Percentiles rank a stretch among this genome's conserved stretches.
Evolutionary conservation across 2,113 vertebrate genomes (phyloP).

Genomic region (Triplophysa tibetana): DNA sequence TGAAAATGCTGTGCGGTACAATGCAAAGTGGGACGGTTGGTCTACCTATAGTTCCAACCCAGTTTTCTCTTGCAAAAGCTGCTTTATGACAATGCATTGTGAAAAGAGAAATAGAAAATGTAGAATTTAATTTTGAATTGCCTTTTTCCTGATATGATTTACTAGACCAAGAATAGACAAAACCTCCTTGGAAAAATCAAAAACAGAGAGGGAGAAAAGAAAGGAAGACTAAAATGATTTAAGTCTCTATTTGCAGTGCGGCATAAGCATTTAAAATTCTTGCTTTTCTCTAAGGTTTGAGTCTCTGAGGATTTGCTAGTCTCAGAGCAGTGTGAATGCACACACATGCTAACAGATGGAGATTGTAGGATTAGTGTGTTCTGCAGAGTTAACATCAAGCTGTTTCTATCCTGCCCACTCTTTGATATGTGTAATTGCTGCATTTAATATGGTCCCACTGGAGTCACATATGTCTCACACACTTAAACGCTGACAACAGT

Average conservation of each 20-base stretch:
- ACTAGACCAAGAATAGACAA: background rate
- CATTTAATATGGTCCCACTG: conserved; percentile 19
- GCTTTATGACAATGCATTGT: no score
- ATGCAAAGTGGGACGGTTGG: no score
- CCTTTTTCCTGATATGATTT: no score
- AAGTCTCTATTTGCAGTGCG: background rate
- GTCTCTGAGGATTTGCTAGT: conserved; percentile 14
- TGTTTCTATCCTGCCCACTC: conserved; percentile 22
- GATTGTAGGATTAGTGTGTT: conserved; percentile 17
- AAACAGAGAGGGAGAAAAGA: background rate
- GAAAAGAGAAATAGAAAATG: no score
- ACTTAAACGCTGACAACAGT: conserved; percentile 10
- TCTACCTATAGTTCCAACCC: no score
- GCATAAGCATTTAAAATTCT: background rate
- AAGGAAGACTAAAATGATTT: no score
- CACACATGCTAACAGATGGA: conserved; percentile 35
- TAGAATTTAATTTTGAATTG: no score
- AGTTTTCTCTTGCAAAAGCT: no score
- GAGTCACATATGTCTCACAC: conserved; percentile 6
- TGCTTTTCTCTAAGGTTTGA: background rate
- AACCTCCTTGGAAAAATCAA: background rate
- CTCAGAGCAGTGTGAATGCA: background rate
- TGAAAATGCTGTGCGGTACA: no score
- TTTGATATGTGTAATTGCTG: conserved; percentile 38
- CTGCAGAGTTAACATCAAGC: conserved; percentile 7